These are phyloP conservation scores for Tenualosa ilisha DNA, from an alignment of 2,797 vertebrate species.

Conservation along the genomic window DNA sequence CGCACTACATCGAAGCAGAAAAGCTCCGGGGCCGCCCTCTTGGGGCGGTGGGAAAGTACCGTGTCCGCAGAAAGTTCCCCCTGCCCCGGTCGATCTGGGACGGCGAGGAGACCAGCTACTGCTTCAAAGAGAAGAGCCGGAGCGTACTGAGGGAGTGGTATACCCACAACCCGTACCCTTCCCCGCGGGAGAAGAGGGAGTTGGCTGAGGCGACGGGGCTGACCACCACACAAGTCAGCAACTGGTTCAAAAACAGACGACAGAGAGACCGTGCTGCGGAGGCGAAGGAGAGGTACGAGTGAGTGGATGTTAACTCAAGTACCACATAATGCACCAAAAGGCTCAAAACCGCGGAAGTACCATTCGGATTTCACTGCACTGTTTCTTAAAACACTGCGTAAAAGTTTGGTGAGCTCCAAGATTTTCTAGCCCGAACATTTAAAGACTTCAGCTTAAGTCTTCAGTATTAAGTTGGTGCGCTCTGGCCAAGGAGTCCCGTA, in stretches of 20 bases:
- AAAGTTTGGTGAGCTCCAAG: not conserved
- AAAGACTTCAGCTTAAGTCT: not conserved
- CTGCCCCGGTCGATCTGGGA: constrained; percentile 93
- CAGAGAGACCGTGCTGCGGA: constrained; percentile 92
- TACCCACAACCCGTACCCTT: constrained; percentile 86
- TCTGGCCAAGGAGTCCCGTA: not conserved
- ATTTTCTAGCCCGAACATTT: not conserved
- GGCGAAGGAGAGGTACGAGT: constrained; percentile 83
- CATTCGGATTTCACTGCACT: not conserved
- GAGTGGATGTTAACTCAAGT: constrained; percentile 51
- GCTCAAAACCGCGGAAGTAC: not conserved
- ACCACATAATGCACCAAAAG: not conserved
- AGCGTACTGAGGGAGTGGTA: constrained; percentile 93
- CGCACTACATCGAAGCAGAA: constrained; percentile 93
- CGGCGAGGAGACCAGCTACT: constrained; percentile 95
- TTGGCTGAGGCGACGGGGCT: constrained; percentile 82
- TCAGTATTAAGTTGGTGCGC: not conserved
- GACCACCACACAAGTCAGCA: constrained; percentile 90
- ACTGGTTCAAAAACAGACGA: constrained; percentile 94
- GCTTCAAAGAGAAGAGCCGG: constrained; percentile 95
- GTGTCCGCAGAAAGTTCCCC: constrained; percentile 92
- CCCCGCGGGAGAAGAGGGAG: constrained; percentile 88
- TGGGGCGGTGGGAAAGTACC: constrained; percentile 92
- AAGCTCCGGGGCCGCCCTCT: constrained; percentile 90
- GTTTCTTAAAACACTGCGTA: constrained; percentile 2